These are phyloP conservation scores for Diarsia brunnea DNA, from an alignment of 2,888 invertebrate species.

Conservation along the genomic window DNA sequence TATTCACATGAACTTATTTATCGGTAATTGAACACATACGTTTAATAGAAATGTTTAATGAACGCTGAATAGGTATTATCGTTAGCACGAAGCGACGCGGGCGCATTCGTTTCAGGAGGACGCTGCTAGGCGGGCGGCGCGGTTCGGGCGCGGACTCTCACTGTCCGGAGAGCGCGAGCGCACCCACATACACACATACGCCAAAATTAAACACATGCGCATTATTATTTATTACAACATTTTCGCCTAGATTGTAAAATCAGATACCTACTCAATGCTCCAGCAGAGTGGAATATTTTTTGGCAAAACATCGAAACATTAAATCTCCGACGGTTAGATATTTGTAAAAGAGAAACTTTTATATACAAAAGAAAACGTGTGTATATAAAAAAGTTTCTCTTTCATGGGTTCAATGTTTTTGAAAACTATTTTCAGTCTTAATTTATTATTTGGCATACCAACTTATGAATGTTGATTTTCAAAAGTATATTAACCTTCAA, in stretches of 20 bases:
- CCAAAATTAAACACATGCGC: constrained; percentile 79
- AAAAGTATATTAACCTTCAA: constrained; percentile 53
- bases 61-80: constrained; percentile 36
- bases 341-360: constrained; percentile 57
- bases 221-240: constrained; percentile 87
- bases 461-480: constrained; percentile 27
- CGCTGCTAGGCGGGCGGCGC: constrained; percentile 63
- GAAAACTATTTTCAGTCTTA: constrained; percentile 42
- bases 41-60: constrained; percentile 37
- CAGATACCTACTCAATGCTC: constrained; percentile 73
- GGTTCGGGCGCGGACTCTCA: constrained; percentile 69
- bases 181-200: constrained; percentile 68
- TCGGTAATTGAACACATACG: constrained; percentile 58
- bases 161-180: constrained; percentile 69
- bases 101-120: constrained; percentile 54
- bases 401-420: constrained; percentile 48
- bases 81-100: constrained; percentile 50
- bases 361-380: constrained; percentile 44
- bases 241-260: constrained; percentile 82
- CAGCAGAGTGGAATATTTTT: constrained; percentile 76
- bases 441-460: constrained; percentile 49
- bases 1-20: constrained; percentile 25
- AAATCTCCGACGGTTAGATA: constrained; percentile 66
- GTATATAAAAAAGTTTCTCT: constrained; percentile 30
- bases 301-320: constrained; percentile 76